Conservation (phyloP, 2,113 vertebrate genomes). For the Carassius gibelio region DNA sequence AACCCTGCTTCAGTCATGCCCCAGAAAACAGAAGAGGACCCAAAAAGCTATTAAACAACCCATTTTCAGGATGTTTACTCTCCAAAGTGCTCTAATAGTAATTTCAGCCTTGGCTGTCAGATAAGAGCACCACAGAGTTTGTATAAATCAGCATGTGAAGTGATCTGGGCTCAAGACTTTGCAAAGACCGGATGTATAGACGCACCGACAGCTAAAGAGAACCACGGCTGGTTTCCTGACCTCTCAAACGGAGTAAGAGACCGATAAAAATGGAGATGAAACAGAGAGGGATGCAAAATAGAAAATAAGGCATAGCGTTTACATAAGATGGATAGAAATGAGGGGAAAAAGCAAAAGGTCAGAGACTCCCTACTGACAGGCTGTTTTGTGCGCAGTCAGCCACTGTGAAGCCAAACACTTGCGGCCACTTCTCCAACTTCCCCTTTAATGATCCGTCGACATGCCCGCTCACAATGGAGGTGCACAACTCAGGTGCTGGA, state of each 20-base stretch:
- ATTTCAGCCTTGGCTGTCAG: neutral
- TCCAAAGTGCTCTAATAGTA: neutral
- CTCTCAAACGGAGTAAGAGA: neutral
- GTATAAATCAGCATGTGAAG: neutral
- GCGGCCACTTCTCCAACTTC: conserved; percentile 57
- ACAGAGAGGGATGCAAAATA: conserved; percentile 23
- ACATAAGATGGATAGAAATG: conserved; percentile 46
- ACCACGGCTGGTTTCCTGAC: neutral
- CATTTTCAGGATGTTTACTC: neutral
- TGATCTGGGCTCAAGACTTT: neutral
- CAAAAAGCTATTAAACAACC: neutral
- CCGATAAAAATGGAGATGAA: conserved; percentile 4
- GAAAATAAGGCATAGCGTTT: neutral
- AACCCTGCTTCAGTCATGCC: neutral
- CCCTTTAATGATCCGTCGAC: conserved; percentile 53
- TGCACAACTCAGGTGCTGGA: conserved; percentile 41
- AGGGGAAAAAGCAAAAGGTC: conserved; percentile 66
- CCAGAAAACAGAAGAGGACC: too few species aligned
- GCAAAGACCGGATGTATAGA: conserved; percentile 5
- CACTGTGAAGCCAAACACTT: conserved; percentile 64
- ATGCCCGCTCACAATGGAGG: conserved; percentile 42
- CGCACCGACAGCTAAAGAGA: conserved; percentile 2
- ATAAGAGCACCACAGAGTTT: neutral
- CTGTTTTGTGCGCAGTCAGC: conserved; percentile 68
- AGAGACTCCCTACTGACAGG: conserved; percentile 72